Conservation (phyloP, 2,888 invertebrate species). For the Aplocera efformata region DNA sequence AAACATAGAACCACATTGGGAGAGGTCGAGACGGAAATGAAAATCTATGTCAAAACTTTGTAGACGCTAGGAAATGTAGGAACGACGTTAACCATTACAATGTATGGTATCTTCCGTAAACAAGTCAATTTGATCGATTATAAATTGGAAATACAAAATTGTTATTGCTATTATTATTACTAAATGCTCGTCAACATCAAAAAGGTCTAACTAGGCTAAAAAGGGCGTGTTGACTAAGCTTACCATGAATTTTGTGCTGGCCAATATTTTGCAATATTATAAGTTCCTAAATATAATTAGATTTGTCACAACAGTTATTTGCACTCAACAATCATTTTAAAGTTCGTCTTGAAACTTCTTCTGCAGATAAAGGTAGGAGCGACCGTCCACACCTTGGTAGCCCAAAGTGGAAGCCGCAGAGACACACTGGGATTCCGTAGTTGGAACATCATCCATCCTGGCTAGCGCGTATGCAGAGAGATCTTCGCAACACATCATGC, state of each 20-base stretch:
- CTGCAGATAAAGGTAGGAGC: constrained; percentile 46
- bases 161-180: no score
- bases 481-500: constrained; percentile 67
- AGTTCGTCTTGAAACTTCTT: constrained; percentile 34
- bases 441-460: constrained; percentile 46
- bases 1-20: constrained; percentile 55
- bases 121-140: no score
- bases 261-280: no score
- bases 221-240: no score
- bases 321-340: constrained; percentile 11
- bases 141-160: no score
- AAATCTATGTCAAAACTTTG: constrained; percentile 47
- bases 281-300: neutral
- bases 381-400: constrained; percentile 42
- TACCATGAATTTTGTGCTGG: no score
- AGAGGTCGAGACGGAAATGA: constrained; percentile 44
- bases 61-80: constrained; percentile 6
- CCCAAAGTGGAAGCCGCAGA: constrained; percentile 42
- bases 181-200: no score
- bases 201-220: no score
- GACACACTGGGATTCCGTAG: constrained; percentile 47
- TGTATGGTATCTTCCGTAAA: neutral
- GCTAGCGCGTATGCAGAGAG: constrained; percentile 52
- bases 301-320: neutral
- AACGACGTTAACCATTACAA: no score